Evolutionary conservation across 2,797 vertebrate species (phyloP), one percentile per base, ranked within the genome.

Genomic region (Xenopus petersii): DNA sequence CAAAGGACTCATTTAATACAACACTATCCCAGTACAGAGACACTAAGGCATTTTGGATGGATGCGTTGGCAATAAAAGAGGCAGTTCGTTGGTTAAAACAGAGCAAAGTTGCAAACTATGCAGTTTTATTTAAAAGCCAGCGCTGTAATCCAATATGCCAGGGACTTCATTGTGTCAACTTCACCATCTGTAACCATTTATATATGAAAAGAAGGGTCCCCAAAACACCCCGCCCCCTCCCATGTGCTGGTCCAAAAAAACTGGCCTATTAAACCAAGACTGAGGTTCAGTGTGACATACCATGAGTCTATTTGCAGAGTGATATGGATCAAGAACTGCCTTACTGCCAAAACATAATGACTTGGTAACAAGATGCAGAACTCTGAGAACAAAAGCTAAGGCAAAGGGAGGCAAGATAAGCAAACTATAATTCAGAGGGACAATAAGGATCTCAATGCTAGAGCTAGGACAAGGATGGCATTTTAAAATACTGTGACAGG

Each of bases 171-270:
- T 79, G 61, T 79, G 66, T 79, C 76, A 73, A 15, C 71, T 65
- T 42, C 76, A 51, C 76, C 76, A 79, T 79, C 76, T 79, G 76
- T 61, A 79, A 74, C 61, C 67, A 17, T 74, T 79, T 79, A 79
- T 65, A 64, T 42, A 26, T 12, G 61, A 59, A 63, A 51, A 63
- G 42, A 12, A 48, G 16, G 56, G 21, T 47, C 62, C 47, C 2
- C 36, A n/a, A 8, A 60, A 26, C 24, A 56, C 58, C 13, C 30
- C 8, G 15, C 12, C 69, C 10, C 54, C 75, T 56, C 48, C 17
- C 24, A 30, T 59, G 60, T 24, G 13, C 71, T 49, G 36, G 60
- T 56, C 70, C 49, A 26, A 24, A 68, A 48, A 51, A 48, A 42
- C 26, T 4, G 17, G 15, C 64, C 58, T 64, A 42, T 56, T 66